Conservation (phyloP, 2,888 invertebrate species). For the Agrenia bidenticulata region DNA sequence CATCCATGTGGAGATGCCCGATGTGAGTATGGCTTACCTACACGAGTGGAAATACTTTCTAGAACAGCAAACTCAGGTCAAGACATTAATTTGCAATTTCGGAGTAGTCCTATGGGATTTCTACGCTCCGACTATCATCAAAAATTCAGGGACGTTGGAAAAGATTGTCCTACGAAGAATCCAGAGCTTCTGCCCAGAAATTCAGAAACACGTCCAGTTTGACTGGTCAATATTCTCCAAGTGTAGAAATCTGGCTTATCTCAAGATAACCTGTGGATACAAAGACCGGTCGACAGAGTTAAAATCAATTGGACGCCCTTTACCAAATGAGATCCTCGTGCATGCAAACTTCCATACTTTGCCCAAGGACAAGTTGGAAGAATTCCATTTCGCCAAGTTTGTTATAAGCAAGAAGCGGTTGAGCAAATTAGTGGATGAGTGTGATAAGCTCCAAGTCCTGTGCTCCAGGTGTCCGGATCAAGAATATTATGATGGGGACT, state of each 20-base stretch:
- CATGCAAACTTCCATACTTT: constrained; percentile 5
- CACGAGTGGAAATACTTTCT: constrained; percentile 37
- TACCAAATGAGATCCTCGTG: background rate
- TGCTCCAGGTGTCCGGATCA: constrained; percentile 30
- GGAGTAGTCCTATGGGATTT: constrained; percentile 37
- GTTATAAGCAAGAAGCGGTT: constrained; percentile 24
- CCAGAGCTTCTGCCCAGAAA: constrained; percentile 20
- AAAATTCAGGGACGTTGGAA: constrained; percentile 28
- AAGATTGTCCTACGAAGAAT: constrained; percentile 32
- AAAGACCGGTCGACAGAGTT: constrained; percentile 10
- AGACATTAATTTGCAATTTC: constrained; percentile 36
- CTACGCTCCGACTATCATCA: constrained; percentile 18
- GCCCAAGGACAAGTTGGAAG: constrained; percentile 17
- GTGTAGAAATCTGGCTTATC: constrained; percentile 22
- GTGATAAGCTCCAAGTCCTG: constrained; percentile 12
- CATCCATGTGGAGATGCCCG: constrained; percentile 41
- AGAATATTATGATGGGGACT: constrained; percentile 36
- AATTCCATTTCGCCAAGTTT: constrained; percentile 29
- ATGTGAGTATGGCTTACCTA: constrained; percentile 27
- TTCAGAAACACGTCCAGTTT: constrained; percentile 13
- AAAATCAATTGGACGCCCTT: background rate
- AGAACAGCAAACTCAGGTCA: constrained; percentile 30
- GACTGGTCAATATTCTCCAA: constrained; percentile 31
- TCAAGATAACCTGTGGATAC: constrained; percentile 30
- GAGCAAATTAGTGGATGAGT: constrained; percentile 11